Percentiles rank a stretch among this genome's conserved stretches.
Evolutionary conservation across 2,888 invertebrate genomes (phyloP).

Genomic region (Drymonia ruficornis): DNA sequence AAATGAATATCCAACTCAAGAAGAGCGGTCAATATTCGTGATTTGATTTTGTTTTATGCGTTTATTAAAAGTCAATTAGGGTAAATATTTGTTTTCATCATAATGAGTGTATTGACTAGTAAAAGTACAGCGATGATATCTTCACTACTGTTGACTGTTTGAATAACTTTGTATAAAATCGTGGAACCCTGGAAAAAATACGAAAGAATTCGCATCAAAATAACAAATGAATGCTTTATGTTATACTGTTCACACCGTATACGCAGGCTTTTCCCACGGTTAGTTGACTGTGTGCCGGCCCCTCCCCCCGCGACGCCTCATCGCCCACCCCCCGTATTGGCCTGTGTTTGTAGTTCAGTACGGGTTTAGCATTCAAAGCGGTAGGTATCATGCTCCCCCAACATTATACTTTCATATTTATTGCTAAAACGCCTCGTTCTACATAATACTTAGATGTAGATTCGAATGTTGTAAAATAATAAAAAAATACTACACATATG

Average conservation of each 20-base stretch:
- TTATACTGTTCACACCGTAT: conserved; percentile 66
- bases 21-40: conserved; percentile 54
- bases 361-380: conserved; percentile 80
- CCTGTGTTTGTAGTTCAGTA: conserved; percentile 77
- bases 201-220: conserved; percentile 66
- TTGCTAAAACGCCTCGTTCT: conserved; percentile 72
- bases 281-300: conserved; percentile 60
- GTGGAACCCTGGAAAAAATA: conserved; percentile 29
- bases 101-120: not conserved
- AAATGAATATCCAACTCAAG: conserved; percentile 73
- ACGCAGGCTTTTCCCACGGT: conserved; percentile 78
- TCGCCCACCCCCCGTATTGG: conserved; percentile 46
- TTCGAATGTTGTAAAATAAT: conserved; percentile 39
- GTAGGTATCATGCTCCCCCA: conserved; percentile 70
- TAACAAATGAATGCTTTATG: conserved; percentile 66
- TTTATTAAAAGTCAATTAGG: conserved; percentile 21
- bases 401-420: conserved; percentile 81
- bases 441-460: conserved; percentile 49
- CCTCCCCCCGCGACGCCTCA: conserved; percentile 47
- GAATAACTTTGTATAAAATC: conserved; percentile 15
- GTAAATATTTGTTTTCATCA: conserved; percentile 1
- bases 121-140: not conserved
- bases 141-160: conserved; percentile 4
- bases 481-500: conserved; percentile 9
- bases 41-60: conserved; percentile 55